These are phyloP conservation scores for Lerista edwardsae DNA, from an alignment of 2,797 vertebrate genomes.

Conservation along the genomic window DNA sequence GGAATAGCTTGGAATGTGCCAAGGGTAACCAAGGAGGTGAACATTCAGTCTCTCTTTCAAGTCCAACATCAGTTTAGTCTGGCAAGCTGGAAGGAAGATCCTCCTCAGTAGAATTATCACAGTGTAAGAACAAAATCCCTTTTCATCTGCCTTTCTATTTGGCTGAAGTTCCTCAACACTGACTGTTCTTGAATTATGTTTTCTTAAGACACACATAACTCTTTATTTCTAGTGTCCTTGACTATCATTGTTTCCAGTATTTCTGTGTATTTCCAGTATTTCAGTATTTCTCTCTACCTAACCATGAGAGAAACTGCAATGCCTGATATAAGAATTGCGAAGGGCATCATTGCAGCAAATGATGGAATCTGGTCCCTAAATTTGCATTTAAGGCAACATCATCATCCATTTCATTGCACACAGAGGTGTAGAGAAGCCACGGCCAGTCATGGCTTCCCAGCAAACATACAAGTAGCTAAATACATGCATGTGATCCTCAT, in stretches of 20 bases:
- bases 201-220: no score
- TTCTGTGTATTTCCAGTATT: neutral
- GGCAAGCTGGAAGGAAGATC: neutral
- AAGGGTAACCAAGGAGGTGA: neutral
- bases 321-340: neutral
- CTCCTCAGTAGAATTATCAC: neutral
- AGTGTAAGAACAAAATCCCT: neutral
- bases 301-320: neutral
- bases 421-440: neutral
- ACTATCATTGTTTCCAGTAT: neutral
- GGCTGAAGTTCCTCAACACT: neutral
- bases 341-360: neutral
- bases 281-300: neutral
- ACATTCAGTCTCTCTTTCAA: neutral
- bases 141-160: neutral
- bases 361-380: neutral
- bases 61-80: neutral
- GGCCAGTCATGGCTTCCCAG: neutral
- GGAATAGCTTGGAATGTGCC: neutral
- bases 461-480: no score
- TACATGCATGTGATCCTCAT: no score
- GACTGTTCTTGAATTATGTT: neutral
- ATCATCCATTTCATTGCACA: neutral
- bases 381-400: neutral
- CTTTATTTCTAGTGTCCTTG: neutral